Evolutionary conservation across 2,888 invertebrate species (phyloP).

Genomic region (Hedychridium roseum): DNA sequence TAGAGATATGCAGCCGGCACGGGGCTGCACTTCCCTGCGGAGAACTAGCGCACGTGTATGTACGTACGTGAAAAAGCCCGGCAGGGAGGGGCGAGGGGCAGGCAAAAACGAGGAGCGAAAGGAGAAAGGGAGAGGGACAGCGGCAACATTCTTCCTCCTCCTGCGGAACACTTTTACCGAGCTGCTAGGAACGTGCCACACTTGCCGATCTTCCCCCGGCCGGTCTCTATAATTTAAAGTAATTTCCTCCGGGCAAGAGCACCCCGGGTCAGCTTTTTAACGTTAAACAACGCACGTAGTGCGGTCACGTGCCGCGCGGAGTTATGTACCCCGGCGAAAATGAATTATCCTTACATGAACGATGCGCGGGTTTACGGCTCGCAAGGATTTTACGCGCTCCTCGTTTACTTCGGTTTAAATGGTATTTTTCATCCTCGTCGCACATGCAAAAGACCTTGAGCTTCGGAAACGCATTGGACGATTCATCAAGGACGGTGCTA

Average conservation of each 20-base stretch:
- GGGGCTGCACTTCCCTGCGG: slow-evolving; percentile 29
- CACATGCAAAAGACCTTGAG: too few species aligned
- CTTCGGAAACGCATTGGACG: too few species aligned
- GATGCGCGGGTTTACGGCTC: slow-evolving; percentile 15
- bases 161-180: slow-evolving; percentile 2
- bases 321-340: slow-evolving; percentile 18
- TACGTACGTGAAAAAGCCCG: slow-evolving; percentile 8
- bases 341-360: slow-evolving; percentile 21
- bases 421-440: too few species aligned
- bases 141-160: slow-evolving; percentile 9
- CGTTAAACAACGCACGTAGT: slow-evolving; percentile 18
- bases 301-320: slow-evolving; percentile 23
- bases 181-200: slow-evolving; percentile 17
- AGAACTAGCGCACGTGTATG: slow-evolving; percentile 13
- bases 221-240: slow-evolving; percentile 23
- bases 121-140: slow-evolving; percentile 5
- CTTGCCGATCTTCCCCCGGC: slow-evolving; percentile 15
- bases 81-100: not conserved
- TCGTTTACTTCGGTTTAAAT: slow-evolving; percentile 2
- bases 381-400: slow-evolving; percentile 11
- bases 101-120: not conserved
- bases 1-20: slow-evolving; percentile 38
- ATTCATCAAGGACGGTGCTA: too few species aligned
- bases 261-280: slow-evolving; percentile 2
- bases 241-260: slow-evolving; percentile 11